Base-by-base conservation (phyloP, 2,797 vertebrate genomes). In the Poecilia wingei region DNA sequence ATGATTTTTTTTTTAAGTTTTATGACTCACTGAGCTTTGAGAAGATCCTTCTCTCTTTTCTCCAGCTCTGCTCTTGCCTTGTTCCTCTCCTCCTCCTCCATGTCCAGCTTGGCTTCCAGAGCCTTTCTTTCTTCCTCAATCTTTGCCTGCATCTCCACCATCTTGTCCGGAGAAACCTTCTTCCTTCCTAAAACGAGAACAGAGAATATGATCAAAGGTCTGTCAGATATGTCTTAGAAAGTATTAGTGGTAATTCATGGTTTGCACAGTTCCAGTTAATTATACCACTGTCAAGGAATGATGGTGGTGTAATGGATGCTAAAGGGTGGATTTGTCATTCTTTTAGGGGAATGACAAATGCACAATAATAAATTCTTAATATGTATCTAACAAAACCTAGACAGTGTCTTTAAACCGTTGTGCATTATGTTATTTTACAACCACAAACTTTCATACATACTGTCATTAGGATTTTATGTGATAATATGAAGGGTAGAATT, bases 61-160 rank as follows among this genome's bases (percentile, higher is more conserved):
- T 99, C 98, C 79, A 99, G 93, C 87, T 99, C 98, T 49, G 98
- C 98, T 84, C 97, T 96, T 7, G 98, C 98, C 94, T 98, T 99
- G 94, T 99, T 99, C 91, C 98, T 96, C 93, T 99, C 98, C 91
- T 99, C 98, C 86, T 99, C 98, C 87, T 99, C 98, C 98, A 99
- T 99, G 91, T 99, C 98, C 77, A 99, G 96, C 86, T 99, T 99
- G 76, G 98, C 98, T 94, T 99, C 98, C 90, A 99, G 95, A 20
- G 96, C 98, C 91, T 97, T 99, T 89, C 97, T 96, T 90, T 99
- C 98, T 84, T 99, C 98, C 82, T 99, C 98, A 79, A 99, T 99
- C 92, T 98, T 99, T 3, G 98, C 98, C 94, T 99, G 98, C 98
- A 99, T 99, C 94, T 99, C 98, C 84, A 97, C 95, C 97, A 99